phyloP scores from a whole-genome alignment of 2,113 vertebrate genomes.

The Plectropomus leopardus region DNA sequence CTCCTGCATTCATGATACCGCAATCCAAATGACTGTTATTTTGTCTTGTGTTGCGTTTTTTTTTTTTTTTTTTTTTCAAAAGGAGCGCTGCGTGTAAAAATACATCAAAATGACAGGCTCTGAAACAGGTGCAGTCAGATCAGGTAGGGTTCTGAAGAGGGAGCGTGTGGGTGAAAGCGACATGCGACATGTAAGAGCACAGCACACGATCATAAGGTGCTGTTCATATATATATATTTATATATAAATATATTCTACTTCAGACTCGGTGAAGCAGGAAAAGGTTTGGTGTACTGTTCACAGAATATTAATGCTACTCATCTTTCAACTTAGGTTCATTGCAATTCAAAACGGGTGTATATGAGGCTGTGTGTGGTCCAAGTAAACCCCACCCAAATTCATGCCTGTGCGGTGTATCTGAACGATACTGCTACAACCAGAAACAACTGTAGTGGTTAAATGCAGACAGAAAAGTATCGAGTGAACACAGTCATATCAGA shows the following conservation, averaged over 20 bases:
- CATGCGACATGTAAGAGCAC: slow-evolving; percentile 45
- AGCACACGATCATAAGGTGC: slow-evolving; percentile 40
- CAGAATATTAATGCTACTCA: slow-evolving; percentile 52
- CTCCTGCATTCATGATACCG: not conserved
- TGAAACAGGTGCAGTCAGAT: slow-evolving; percentile 48
- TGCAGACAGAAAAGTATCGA: slow-evolving; percentile 13
- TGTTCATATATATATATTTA: not conserved
- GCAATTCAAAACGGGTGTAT: slow-evolving; percentile 36
- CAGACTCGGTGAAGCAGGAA: slow-evolving; percentile 22
- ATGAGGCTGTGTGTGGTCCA: slow-evolving; percentile 8
- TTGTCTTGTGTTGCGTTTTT: not conserved
- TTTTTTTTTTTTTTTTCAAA: not conserved
- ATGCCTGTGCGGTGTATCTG: slow-evolving; percentile 6
- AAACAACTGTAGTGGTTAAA: slow-evolving; percentile 26
- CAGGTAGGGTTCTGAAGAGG: slow-evolving; percentile 42
- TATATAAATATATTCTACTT: slow-evolving; percentile 21
- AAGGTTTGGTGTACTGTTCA: slow-evolving; percentile 43
- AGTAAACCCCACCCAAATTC: slow-evolving; percentile 32
- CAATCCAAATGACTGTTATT: slow-evolving; percentile 37
- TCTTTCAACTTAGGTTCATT: slow-evolving; percentile 41
- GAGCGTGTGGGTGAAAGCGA: slow-evolving; percentile 43
- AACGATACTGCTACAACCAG: slow-evolving; percentile 14
- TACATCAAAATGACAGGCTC: slow-evolving; percentile 56
- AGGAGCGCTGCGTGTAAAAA: slow-evolving; percentile 60
- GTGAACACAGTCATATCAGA: slow-evolving; percentile 22